These are phyloP conservation scores for Encarsia formosa DNA, from an alignment of 2,888 invertebrate genomes.

Conservation along the genomic window DNA sequence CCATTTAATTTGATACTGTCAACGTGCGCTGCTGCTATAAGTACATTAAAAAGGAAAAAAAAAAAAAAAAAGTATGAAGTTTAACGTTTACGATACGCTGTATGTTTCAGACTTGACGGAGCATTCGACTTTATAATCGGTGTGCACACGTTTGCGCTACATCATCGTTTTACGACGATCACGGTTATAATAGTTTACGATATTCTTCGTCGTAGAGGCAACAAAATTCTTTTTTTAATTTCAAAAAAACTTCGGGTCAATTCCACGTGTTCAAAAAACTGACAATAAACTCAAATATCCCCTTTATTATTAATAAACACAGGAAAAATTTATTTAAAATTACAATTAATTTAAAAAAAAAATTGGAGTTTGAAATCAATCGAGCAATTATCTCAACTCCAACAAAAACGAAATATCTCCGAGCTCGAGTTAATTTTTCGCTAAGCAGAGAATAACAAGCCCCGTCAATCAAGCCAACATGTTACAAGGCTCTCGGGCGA, in stretches of 20 bases:
- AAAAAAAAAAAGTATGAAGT: neutral
- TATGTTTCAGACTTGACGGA: conserved; percentile 22
- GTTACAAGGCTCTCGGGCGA: neutral
- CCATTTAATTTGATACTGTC: conserved; percentile 9
- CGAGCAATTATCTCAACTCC: too few species aligned
- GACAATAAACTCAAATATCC: too few species aligned
- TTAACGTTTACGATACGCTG: conserved; percentile 11
- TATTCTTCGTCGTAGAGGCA: too few species aligned
- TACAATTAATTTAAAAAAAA: neutral
- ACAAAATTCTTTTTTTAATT: too few species aligned
- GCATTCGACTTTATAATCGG: conserved; percentile 23
- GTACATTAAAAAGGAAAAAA: conserved; percentile 15
- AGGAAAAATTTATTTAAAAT: conserved; percentile 3
- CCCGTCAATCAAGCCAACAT: neutral
- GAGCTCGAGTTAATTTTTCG: too few species aligned
- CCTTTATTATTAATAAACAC: too few species aligned
- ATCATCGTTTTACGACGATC: conserved; percentile 19
- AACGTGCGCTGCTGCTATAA: conserved; percentile 5
- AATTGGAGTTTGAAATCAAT: neutral
- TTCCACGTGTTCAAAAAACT: too few species aligned
- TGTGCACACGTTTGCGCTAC: conserved; percentile 20
- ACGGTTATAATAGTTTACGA: conserved; percentile 19
- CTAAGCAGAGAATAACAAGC: too few species aligned
- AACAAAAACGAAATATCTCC: neutral
- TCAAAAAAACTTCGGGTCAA: too few species aligned